Evolutionary conservation across 2,113 vertebrate species (phyloP), one percentile per base, ranked within the genome.

Genomic region (Phocoena phocoena): DNA sequence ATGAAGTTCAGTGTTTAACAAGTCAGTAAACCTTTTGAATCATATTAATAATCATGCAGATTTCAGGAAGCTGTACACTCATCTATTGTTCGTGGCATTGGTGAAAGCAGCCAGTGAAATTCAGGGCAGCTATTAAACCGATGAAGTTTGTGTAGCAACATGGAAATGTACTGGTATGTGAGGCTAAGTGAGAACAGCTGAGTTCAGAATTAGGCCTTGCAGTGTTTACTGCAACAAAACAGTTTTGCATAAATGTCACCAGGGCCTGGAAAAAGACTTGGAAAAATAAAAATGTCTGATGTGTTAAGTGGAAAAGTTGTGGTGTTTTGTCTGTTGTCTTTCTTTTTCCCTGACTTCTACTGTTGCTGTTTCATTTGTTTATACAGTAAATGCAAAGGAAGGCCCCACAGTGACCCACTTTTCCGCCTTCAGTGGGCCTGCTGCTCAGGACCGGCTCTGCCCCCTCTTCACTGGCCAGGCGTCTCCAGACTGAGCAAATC

Each of bases 241-340:
- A 23, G 80, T 62, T 82, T 86, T 96, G 84, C 44, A 90, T 67
- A 77, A 77, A 73, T 73, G 91, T 89, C 93, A 86, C 25, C 11
- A 20, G 84, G 83, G n/a, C 53, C 77, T 85, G 93, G 90, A 88
- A 91, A 86, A 44, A 8, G 31, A 79, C 81, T 71, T 50, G 83
- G 96, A 95, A 95, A 92, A 95, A 90, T 47, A 53, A 58, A 95
- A 82, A 71, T 90, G 73, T 91, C 67, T 88, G 71, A 91, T 55
- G 86, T 36, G 33, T 44, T 36, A 36, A 47, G 41, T 21, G 20
- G 53, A 20, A 74, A 26, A 26, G 38, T 70, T 28, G 33, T 9
- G 36, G 53, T 20, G 25, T 12, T 23, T n/a, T 31, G 55, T 79
- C n/a, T n/a, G 20, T 55, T n/a, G 12, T 25, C n/a, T 1, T 3